phyloP scores from a whole-genome alignment of 2,797 vertebrate genomes.

The Leucoraja ocellata region DNA sequence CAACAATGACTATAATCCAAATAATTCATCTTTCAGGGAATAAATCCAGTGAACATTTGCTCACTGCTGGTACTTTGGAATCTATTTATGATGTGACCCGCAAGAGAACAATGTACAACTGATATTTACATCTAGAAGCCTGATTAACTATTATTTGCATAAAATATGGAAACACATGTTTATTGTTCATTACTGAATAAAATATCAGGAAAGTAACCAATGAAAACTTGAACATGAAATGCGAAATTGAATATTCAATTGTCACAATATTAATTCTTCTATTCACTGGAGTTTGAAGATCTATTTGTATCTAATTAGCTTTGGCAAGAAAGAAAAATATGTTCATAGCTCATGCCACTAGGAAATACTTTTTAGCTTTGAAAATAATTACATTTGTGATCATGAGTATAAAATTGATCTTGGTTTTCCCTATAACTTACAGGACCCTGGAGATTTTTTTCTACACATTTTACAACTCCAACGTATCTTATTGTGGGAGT shows the following conservation, averaged over 20 bases:
- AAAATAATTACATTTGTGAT: slow-evolving; percentile 11
- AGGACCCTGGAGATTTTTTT: not conserved
- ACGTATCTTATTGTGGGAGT: too few relatives aligned
- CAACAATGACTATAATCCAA: not conserved
- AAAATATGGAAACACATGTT: not conserved
- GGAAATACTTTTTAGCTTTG: not conserved
- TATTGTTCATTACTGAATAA: not conserved
- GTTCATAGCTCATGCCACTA: not conserved
- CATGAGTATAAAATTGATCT: not conserved
- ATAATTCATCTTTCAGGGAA: not conserved
- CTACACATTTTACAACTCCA: not conserved
- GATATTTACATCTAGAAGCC: not conserved
- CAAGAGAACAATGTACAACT: not conserved
- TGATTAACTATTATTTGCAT: not conserved
- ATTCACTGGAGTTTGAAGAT: not conserved
- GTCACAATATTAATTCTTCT: not conserved
- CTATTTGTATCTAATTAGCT: not conserved
- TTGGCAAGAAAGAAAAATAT: not conserved
- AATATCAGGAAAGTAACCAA: not conserved
- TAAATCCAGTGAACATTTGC: not conserved
- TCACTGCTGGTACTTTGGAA: not conserved
- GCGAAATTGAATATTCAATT: not conserved
- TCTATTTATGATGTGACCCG: not conserved
- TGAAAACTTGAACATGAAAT: not conserved
- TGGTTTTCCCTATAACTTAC: not conserved